Evolutionary conservation across 2,888 invertebrate species (phyloP), one percentile per base, ranked within the genome.

Genomic region (Rotaria socialis): DNA sequence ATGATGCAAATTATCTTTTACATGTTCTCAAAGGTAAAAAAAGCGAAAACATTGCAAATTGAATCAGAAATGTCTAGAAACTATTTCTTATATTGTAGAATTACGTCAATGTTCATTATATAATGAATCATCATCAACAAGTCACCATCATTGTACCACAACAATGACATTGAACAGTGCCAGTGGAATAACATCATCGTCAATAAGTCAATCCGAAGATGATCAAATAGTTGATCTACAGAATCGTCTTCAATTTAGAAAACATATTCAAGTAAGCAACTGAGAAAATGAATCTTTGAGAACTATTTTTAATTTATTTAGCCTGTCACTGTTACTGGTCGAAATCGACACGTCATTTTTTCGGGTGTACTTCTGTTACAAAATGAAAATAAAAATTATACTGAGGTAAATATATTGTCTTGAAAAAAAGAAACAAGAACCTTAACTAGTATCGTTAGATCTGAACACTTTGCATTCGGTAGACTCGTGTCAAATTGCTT

Each of bases 161-260:
- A 74, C 74, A 22, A 67, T 67, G 67, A 74, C 74, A 74, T 74
- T 74, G 74, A 74, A 74, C 74, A 74, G 74, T 74, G 74, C 74
- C 1, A 41, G 41, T 41, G 7, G 19, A 74, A 41, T 43, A 74
- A 74, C 74, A 74, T 41, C 43, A 74, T 43, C 74, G 41, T 1
- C 41, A 22, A 35, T 11, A 0, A 35, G 41, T 41, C n/a, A 74
- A 19, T 41, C 74, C 7, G 74, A 74, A 43, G 74, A 74, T 41
- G 19, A 35, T 6, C 19, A 74, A 74, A 74, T 74, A 22, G 4
- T 74, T 74, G 74, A 74, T 41, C n/a, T 74, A 74, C 74, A 74
- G 41, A 74, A 74, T 74, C 74, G 41, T 41, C 35, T 74, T 41
- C 74, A 74, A 74, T 74, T 74, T 74, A 41, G 2, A 74, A 41